phyloP scores from a whole-genome alignment of 2,888 invertebrate genomes.

The Drosophila merina region DNA sequence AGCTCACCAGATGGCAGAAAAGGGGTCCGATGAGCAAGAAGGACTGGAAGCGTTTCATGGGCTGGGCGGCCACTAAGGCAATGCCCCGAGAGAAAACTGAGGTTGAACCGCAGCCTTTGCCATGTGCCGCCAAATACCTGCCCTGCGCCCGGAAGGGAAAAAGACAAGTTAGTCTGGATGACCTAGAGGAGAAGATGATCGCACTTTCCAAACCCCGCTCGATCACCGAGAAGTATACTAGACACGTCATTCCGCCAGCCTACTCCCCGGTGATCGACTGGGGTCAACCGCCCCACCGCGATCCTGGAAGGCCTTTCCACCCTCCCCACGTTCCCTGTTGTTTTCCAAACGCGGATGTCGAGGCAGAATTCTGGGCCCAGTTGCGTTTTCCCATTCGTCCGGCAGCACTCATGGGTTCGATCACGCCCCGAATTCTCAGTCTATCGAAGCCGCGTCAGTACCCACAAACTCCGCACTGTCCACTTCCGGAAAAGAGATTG shows the following conservation, averaged over 20 bases:
- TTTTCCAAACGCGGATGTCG: slow-evolving; percentile 71
- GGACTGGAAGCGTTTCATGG: slow-evolving; percentile 51
- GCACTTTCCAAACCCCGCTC: slow-evolving; percentile 60
- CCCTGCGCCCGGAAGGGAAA: slow-evolving; percentile 34
- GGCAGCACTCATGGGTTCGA: slow-evolving; percentile 62
- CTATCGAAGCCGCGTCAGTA: slow-evolving; percentile 67
- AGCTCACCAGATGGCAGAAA: slow-evolving; percentile 59
- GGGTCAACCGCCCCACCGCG: slow-evolving; percentile 56
- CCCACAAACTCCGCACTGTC: slow-evolving; percentile 75
- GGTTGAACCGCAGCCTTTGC: slow-evolving; percentile 11
- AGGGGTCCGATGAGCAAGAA: slow-evolving; percentile 58
- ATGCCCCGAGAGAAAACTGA: slow-evolving; percentile 32
- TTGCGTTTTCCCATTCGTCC: slow-evolving; percentile 74
- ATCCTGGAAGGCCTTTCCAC: slow-evolving; percentile 71
- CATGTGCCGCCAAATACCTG: slow-evolving; percentile 35
- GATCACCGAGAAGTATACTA: slow-evolving; percentile 60
- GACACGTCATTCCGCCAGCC: slow-evolving; percentile 19
- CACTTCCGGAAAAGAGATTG: slow-evolving; percentile 49
- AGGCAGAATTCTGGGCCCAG: slow-evolving; percentile 73
- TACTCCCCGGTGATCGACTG: slow-evolving; percentile 68
- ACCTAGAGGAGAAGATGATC: slow-evolving; percentile 44
- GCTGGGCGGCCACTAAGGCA: slow-evolving; percentile 51
- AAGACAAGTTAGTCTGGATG: slow-evolving; percentile 18
- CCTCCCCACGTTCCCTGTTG: slow-evolving; percentile 65
- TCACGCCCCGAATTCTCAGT: slow-evolving; percentile 60